These are phyloP conservation scores for Cottoperca gobio DNA, from an alignment of 2,797 vertebrate genomes.

Conservation along the genomic window DNA sequence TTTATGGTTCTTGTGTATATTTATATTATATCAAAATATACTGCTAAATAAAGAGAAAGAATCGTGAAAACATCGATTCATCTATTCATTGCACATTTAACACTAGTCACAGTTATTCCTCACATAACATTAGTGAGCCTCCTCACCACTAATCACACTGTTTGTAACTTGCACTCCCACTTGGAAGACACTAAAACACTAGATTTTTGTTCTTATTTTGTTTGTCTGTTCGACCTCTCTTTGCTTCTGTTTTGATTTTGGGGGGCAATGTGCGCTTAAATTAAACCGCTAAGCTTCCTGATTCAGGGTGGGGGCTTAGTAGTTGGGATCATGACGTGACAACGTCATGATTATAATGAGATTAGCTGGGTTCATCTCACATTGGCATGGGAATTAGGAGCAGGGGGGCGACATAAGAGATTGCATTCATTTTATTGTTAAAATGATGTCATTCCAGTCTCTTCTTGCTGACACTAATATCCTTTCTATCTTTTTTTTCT, in stretches of 20 bases:
- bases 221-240: slow-evolving; percentile 79
- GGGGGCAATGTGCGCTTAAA: slow-evolving; percentile 72
- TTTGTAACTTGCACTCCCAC: slow-evolving; percentile 84
- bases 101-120: slow-evolving; percentile 70
- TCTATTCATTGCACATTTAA: slow-evolving; percentile 82
- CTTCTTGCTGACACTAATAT: slow-evolving; percentile 99
- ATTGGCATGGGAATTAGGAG: slow-evolving; percentile 61
- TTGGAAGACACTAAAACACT: slow-evolving; percentile 85
- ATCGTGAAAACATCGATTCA: slow-evolving; percentile 75
- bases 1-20: slow-evolving; percentile 87
- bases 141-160: slow-evolving; percentile 86
- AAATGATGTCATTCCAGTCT: slow-evolving; percentile 90
- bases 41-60: slow-evolving; percentile 84
- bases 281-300: slow-evolving; percentile 68
- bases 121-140: slow-evolving; percentile 75
- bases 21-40: slow-evolving; percentile 81
- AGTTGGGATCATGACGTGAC: slow-evolving; percentile 67
- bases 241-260: slow-evolving; percentile 78
- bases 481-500: slow-evolving; percentile 99
- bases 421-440: slow-evolving; percentile 91
- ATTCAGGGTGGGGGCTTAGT: slow-evolving; percentile 69
- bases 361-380: slow-evolving; percentile 77
- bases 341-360: slow-evolving; percentile 73
- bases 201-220: slow-evolving; percentile 70
- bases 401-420: slow-evolving; percentile 66